Evolutionary conservation across 2,797 vertebrate genomes (phyloP).

Genomic region (Otolemur crassicaudatus): DNA sequence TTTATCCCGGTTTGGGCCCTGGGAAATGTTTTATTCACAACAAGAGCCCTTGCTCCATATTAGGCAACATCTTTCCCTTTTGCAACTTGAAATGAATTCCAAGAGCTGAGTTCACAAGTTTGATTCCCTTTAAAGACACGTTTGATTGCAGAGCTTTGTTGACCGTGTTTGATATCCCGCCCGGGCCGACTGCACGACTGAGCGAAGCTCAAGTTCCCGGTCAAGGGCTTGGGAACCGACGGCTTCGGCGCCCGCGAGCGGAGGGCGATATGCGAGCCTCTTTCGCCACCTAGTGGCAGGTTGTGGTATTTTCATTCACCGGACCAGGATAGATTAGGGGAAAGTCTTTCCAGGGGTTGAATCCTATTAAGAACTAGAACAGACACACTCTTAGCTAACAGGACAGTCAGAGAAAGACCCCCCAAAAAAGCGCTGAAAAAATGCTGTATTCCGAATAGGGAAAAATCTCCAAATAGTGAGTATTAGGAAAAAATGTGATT

Average conservation of each 20-base stretch:
- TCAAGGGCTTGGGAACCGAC: background rate
- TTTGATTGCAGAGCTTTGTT: background rate
- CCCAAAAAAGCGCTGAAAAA: background rate
- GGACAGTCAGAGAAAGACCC: background rate
- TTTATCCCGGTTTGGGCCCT: slow-evolving; percentile 39
- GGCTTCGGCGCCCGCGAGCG: background rate
- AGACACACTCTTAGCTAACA: background rate
- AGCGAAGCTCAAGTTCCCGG: background rate
- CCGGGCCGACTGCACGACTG: background rate
- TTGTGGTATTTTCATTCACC: background rate
- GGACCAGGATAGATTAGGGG: background rate
- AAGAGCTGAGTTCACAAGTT: background rate
- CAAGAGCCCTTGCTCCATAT: slow-evolving; percentile 57
- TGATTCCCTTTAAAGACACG: slow-evolving; percentile 55
- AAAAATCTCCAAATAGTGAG: background rate
- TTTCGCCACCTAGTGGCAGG: slow-evolving; percentile 51
- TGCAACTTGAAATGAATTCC: background rate
- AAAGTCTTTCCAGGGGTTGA: background rate
- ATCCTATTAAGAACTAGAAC: background rate
- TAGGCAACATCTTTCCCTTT: slow-evolving; percentile 58
- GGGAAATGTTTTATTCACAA: slow-evolving; percentile 42
- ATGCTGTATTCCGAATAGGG: background rate
- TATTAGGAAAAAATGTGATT: background rate
- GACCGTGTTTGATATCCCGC: slow-evolving; percentile 11
- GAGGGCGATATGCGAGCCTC: background rate